A percentile compares a stretch with the other conserved stretches of the same genome.
Conservation (phyloP, 2,797 vertebrate species). For the Pangasius macronema region DNA sequence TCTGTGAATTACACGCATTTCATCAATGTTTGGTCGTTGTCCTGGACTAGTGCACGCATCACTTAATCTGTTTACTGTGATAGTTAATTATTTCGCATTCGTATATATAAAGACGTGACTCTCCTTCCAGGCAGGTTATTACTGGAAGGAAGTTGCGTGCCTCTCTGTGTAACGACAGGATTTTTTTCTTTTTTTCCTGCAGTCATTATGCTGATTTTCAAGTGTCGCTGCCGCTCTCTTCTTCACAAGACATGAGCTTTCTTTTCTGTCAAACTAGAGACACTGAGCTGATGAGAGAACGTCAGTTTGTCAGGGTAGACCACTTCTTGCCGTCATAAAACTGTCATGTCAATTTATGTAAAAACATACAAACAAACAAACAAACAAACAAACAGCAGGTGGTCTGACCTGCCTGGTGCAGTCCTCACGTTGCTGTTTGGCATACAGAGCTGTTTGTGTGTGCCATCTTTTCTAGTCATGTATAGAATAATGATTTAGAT, state of each 20-base stretch:
- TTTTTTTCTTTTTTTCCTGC: background rate
- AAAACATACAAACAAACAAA: background rate
- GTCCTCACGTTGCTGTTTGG: background rate
- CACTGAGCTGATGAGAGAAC: background rate
- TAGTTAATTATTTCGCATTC: background rate
- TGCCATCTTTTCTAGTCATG: background rate
- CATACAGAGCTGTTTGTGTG: background rate
- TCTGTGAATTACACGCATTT: background rate
- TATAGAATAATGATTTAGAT: background rate
- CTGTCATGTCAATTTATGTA: background rate
- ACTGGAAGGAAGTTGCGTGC: background rate
- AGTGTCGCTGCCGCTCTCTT: background rate
- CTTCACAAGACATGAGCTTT: background rate
- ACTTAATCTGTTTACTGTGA: background rate
- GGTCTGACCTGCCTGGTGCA: background rate
- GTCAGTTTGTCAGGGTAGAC: background rate
- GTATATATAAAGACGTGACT: background rate
- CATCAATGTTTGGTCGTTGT: background rate
- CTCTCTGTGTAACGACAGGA: background rate
- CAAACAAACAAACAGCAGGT: background rate
- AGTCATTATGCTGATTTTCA: background rate
- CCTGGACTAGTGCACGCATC: background rate
- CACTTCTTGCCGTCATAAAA: background rate
- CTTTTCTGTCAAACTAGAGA: background rate
- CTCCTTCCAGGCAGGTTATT: background rate